Evolutionary conservation across 2,888 invertebrate species (phyloP).

Genomic region (Notodonta dromedarius): DNA sequence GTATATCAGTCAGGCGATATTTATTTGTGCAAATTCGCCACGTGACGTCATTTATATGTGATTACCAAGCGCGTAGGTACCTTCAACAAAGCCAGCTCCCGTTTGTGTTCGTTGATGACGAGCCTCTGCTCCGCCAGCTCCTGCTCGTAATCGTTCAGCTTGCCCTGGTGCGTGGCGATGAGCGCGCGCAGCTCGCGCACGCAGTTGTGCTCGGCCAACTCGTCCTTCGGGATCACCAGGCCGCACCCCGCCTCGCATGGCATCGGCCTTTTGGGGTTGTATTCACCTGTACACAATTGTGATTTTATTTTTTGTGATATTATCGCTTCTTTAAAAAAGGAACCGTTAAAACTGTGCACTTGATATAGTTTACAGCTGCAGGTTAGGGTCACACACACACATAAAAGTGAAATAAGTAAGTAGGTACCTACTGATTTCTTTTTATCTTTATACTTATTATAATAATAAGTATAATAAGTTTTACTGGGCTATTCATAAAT

Average conservation of each 20-base stretch:
- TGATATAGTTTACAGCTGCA: too few species aligned
- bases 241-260: slow-evolving; percentile 98
- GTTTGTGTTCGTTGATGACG: slow-evolving; percentile 94
- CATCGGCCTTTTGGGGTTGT: slow-evolving; percentile 96
- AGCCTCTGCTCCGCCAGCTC: slow-evolving; percentile 94
- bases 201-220: slow-evolving; percentile 97
- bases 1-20: too few species aligned
- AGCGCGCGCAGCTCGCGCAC: slow-evolving; percentile 93
- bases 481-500: too few species aligned
- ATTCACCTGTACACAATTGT: slow-evolving; percentile 64
- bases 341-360: too few species aligned
- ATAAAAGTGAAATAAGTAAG: too few species aligned
- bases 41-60: too few species aligned
- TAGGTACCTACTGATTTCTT: too few species aligned
- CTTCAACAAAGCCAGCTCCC: slow-evolving; percentile 94
- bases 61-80: slow-evolving; percentile 63
- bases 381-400: too few species aligned
- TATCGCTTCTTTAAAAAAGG: too few species aligned
- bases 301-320: neutral
- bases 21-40: too few species aligned
- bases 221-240: slow-evolving; percentile 97
- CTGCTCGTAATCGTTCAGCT: slow-evolving; percentile 93
- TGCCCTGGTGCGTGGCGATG: slow-evolving; percentile 94
- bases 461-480: too few species aligned
- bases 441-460: too few species aligned